These are phyloP conservation scores for Mormyrops boulengeri DNA, from an alignment of 2,797 vertebrate genomes.

Conservation along the genomic window DNA sequence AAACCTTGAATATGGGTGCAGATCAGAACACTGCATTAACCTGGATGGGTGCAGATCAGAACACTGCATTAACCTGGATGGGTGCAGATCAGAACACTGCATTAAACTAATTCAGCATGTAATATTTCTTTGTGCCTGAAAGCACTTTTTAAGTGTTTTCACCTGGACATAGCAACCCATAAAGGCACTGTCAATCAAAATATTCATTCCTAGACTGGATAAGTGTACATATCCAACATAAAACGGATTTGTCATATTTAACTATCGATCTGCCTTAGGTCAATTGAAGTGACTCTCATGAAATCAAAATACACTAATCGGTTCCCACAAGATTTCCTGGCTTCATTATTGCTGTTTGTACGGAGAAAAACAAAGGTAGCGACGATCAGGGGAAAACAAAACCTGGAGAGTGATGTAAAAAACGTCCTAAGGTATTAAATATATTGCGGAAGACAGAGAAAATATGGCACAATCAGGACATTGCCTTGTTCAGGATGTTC, in stretches of 20 bases:
- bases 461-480: not conserved
- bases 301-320: not conserved
- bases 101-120: not conserved
- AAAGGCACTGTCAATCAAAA: not conserved
- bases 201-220: not conserved
- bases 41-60: no score
- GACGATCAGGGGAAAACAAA: not conserved
- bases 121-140: not conserved
- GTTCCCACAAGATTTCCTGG: not conserved
- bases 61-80: not conserved
- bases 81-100: not conserved
- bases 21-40: not conserved
- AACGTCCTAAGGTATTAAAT: not conserved
- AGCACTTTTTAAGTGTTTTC: not conserved
- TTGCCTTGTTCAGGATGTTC: not conserved
- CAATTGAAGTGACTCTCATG: not conserved
- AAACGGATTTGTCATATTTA: not conserved
- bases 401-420: not conserved
- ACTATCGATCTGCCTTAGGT: not conserved
- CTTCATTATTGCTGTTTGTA: not conserved
- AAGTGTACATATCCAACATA: not conserved
- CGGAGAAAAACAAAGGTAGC: not conserved
- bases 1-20: not conserved
- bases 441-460: not conserved
- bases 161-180: not conserved